These are phyloP conservation scores for Tragelaphus eurycerus DNA, from an alignment of 2,797 vertebrate genomes.

Conservation along the genomic window DNA sequence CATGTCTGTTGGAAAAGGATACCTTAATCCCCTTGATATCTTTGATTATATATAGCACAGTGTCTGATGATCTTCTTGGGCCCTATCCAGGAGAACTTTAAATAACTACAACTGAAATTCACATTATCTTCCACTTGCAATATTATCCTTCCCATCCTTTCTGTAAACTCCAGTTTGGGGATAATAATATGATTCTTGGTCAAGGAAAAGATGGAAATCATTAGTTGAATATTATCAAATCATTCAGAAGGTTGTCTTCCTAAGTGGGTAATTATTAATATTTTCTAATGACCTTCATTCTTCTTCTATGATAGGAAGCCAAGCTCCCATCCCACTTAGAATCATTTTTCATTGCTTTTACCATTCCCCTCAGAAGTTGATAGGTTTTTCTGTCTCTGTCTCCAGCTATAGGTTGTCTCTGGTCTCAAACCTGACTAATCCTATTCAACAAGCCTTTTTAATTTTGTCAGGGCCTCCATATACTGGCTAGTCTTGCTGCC, in stretches of 20 bases:
- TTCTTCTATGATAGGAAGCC: background rate
- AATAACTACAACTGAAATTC: background rate
- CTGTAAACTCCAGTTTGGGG: background rate
- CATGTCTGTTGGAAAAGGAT: background rate
- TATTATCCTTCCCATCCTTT: background rate
- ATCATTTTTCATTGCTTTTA: background rate
- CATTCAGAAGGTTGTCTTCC: background rate
- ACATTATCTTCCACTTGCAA: background rate
- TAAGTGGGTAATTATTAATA: background rate
- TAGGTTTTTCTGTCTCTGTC: background rate
- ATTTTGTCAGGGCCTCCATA: background rate
- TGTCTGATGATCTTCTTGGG: background rate
- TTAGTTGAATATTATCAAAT: background rate
- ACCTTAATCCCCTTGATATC: background rate
- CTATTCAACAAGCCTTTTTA: background rate
- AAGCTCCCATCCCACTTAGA: background rate
- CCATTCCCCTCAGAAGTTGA: background rate
- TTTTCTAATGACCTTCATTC: background rate
- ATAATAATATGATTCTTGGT: background rate
- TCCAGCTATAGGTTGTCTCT: background rate
- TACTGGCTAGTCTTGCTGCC: background rate
- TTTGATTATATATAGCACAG: background rate
- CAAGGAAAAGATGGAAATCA: background rate
- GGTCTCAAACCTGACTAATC: background rate
- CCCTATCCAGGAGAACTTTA: background rate